Evolutionary conservation across 2,888 invertebrate species (phyloP).

Genomic region (Sminthurinus aureus): DNA sequence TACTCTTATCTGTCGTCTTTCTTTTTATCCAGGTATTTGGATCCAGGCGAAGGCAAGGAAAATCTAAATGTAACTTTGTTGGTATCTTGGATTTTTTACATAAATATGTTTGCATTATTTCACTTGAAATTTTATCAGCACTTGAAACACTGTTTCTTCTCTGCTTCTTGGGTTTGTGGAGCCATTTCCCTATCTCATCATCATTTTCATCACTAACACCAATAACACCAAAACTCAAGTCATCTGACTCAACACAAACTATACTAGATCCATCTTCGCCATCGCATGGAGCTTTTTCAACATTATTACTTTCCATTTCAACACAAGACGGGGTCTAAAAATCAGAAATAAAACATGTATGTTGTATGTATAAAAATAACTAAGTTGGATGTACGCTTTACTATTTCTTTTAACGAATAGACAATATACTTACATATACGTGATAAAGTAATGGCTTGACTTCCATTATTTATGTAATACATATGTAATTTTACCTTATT

Average conservation of each 20-base stretch:
- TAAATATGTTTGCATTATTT: not conserved
- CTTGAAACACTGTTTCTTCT: constrained; percentile 4
- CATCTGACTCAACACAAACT: constrained; percentile 44
- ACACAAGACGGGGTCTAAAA: not conserved
- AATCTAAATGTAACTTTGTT: constrained; percentile 41
- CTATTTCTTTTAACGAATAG: not conserved
- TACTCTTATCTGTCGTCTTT: not conserved
- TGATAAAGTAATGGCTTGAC: not conserved
- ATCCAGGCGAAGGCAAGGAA: constrained; percentile 52
- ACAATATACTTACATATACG: not conserved
- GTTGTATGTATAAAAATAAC: not conserved
- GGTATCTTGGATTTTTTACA: constrained; percentile 18
- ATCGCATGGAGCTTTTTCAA: not conserved
- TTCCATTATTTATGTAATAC: not conserved
- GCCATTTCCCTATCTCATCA: constrained; percentile 51
- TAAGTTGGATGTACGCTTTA: not conserved
- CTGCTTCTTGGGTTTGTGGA: constrained; percentile 47
- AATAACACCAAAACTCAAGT: not conserved
- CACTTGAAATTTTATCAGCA: not conserved
- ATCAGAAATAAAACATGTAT: not conserved
- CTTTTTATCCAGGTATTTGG: constrained; percentile 52
- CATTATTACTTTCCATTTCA: not conserved
- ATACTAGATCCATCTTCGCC: constrained; percentile 48
- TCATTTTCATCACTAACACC: no score
- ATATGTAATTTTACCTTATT: not conserved